Evolutionary conservation across 2,888 invertebrate species (phyloP).

Genomic region (Chymomyza amoena): DNA sequence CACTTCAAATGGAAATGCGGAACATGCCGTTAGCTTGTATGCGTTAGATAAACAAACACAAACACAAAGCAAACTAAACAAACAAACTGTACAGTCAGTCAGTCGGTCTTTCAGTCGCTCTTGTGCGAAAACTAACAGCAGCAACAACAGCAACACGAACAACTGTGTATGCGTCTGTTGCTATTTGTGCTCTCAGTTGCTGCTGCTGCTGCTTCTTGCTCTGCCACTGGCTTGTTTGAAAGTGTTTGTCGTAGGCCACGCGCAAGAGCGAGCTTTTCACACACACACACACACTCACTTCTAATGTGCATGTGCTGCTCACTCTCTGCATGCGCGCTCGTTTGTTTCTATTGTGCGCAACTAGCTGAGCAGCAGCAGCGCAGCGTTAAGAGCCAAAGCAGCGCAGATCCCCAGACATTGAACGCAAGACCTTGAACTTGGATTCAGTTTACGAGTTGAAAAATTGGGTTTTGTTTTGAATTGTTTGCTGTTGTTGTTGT

Average conservation of each 20-base stretch:
- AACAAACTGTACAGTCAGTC: neutral
- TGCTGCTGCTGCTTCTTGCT: slow-evolving; percentile 11
- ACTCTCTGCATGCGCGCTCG: slow-evolving; percentile 19
- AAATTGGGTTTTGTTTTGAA: slow-evolving; percentile 66
- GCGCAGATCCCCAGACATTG: slow-evolving; percentile 44
- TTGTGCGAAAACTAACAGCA: too few relatives aligned
- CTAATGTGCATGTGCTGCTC: slow-evolving; percentile 43
- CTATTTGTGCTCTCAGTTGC: slow-evolving; percentile 7
- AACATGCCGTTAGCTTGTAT: neutral
- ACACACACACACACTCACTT: slow-evolving; percentile 15
- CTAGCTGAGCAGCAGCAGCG: slow-evolving; percentile 31
- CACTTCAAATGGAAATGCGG: too few relatives aligned
- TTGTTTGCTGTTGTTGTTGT: slow-evolving; percentile 33
- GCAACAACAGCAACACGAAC: neutral
- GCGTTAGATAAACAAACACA: neutral
- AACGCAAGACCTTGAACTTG: slow-evolving; percentile 76
- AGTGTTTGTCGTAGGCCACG: slow-evolving; percentile 41
- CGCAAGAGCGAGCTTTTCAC: slow-evolving; percentile 37
- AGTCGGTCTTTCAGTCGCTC: neutral
- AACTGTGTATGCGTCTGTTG: neutral
- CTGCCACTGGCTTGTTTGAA: slow-evolving; percentile 37
- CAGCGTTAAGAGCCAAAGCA: neutral
- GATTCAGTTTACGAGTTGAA: slow-evolving; percentile 67
- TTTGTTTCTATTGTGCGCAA: slow-evolving; percentile 54
- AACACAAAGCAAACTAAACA: neutral